phyloP scores from a whole-genome alignment of 2,888 invertebrate species.

The Sarcophaga carnaria region DNA sequence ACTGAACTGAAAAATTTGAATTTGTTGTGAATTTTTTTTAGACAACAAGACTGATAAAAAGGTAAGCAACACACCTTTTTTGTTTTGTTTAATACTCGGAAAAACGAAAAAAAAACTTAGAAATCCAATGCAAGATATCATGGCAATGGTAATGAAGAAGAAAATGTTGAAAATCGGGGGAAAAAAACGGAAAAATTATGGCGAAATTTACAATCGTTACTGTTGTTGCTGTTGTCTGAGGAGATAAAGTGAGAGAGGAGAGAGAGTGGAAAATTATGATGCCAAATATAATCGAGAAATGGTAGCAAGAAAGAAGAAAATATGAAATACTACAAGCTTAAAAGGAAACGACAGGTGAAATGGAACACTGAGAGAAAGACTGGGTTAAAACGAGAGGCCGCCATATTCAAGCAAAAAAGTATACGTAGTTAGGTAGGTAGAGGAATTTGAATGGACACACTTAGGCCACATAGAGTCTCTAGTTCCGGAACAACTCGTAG shows the following conservation, averaged over 20 bases:
- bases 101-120: background rate
- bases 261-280: slow-evolving; percentile 63
- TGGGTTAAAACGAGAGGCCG: background rate
- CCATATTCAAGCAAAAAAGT: background rate
- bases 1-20: slow-evolving; percentile 47
- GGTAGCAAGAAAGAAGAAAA: slow-evolving; percentile 18
- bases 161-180: slow-evolving; percentile 3
- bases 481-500: no score
- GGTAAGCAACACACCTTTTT: slow-evolving; percentile 5
- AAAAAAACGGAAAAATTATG: slow-evolving; percentile 19
- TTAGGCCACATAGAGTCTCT: no score
- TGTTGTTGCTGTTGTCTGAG: background rate
- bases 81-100: background rate
- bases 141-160: slow-evolving; percentile 2
- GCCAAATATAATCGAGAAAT: slow-evolving; percentile 45
- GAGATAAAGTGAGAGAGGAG: background rate
- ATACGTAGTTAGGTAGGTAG: no score
- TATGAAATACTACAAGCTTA: slow-evolving; percentile 58
- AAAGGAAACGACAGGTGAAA: slow-evolving; percentile 63
- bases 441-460: no score
- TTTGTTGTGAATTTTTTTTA: slow-evolving; percentile 46
- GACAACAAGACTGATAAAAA: slow-evolving; percentile 3
- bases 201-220: slow-evolving; percentile 36
- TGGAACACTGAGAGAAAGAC: slow-evolving; percentile 51
- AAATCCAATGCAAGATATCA: background rate